A percentile compares a stretch with the other conserved stretches of the same genome.
Conservation (phyloP, 2,888 invertebrate species). For the Eupithecia exiguata region DNA sequence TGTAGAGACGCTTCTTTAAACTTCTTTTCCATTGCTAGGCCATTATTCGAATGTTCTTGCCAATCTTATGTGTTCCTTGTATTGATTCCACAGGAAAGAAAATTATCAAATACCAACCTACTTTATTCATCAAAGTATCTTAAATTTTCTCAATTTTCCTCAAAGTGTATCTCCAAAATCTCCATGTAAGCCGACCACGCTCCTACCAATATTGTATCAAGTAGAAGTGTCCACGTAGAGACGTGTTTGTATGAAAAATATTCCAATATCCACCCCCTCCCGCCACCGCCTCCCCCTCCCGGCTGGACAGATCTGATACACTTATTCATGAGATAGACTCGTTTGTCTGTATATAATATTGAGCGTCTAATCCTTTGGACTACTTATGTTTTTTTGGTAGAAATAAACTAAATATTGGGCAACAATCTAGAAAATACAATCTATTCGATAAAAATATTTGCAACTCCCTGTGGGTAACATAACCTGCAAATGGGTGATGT, state of each 20-base stretch:
- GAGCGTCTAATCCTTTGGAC: background rate
- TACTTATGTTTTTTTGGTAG: background rate
- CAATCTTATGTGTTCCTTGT: background rate
- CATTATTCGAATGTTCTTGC: background rate
- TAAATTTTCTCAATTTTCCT: background rate
- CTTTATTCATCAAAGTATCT: background rate
- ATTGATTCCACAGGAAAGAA: background rate
- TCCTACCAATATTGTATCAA: constrained; percentile 79
- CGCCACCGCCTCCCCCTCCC: constrained; percentile 47
- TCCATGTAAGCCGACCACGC: constrained; percentile 62
- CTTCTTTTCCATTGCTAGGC: background rate
- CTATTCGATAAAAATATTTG: background rate
- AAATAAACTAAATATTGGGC: background rate
- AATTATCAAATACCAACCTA: background rate
- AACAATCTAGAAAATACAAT: background rate
- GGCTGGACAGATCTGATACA: constrained; percentile 60
- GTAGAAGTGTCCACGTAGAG: constrained; percentile 81
- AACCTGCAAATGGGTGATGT: background rate
- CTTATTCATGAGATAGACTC: constrained; percentile 27
- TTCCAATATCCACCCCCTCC: constrained; percentile 76
- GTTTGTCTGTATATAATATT: constrained; percentile 33
- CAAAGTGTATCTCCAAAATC: background rate
- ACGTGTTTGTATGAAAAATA: constrained; percentile 85
- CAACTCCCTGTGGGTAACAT: background rate
- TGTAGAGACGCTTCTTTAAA: background rate